Base-by-base conservation (phyloP, 2,797 vertebrate species). In the Platyrinchus mystaceus region DNA sequence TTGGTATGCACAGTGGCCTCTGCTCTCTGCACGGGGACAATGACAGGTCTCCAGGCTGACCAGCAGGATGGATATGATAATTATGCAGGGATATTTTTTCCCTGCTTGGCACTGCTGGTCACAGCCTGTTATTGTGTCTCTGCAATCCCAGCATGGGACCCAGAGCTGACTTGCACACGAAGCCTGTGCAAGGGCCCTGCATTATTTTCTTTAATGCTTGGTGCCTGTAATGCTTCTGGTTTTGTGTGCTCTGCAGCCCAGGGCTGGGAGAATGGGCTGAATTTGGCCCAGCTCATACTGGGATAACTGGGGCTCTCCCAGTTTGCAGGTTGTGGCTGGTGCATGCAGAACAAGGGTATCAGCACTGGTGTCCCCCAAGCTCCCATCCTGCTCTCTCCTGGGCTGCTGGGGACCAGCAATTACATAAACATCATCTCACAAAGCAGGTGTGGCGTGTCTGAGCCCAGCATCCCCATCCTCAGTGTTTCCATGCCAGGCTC, bases 41-140 rank as follows among this genome's bases (percentile, higher is more conserved):
- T 98, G 96, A 97, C 92, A 95, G 95, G 91, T 96, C 97, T 97
- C 69, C 80, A 41, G 79, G 85, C 93, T 87, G 94, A 36, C 83
- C 71, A 47, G 96, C 92, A 96, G 84, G 89, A 85, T 88, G 89
- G 92, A 92, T 95, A 91, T 62, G 77, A 95, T 97, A 96, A 98
- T 98, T 98, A 97, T 50, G 81, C 81, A 66, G 89, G 94, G 93
- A 83, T 97, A 94, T 96, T 97, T 95, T 96, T 96, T 97, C 79
- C 71, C 74, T 90, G 92, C 95, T 94, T 21, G 4, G 90, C 62
- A 41, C 63, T 69, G 83, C 23, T 93, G 80, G 85, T 94, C 92
- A 63, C 85, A 87, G 81, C n/a, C 89, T 91, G 77, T 94, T 89
- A 73, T 50, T 84, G 76, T 74, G 77, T 6, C 26, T 50, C 43